These are phyloP conservation scores for Ophion ellenae DNA, from an alignment of 2,888 invertebrate species.

Conservation along the genomic window DNA sequence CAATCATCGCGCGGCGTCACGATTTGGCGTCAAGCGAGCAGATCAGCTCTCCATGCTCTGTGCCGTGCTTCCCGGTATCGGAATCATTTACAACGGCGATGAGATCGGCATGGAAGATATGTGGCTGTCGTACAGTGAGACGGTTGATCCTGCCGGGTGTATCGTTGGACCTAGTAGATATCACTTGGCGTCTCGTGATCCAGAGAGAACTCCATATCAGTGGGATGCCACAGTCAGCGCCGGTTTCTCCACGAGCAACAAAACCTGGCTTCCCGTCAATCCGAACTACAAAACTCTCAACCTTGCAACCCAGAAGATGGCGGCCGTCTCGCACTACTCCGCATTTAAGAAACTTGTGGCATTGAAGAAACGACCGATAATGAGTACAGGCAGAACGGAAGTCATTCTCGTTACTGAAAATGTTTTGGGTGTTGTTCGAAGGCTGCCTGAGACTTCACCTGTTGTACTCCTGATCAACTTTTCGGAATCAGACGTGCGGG, in stretches of 20 bases:
- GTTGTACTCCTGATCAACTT: conserved; percentile 70
- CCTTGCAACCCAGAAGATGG: conserved; percentile 85
- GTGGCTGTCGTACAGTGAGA: conserved; percentile 87
- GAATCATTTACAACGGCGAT: conserved; percentile 91
- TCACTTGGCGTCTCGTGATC: conserved; percentile 78
- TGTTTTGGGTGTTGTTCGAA: conserved; percentile 69
- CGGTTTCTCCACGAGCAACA: conserved; percentile 86
- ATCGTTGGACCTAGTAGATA: conserved; percentile 87
- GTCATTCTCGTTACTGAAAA: conserved; percentile 71
- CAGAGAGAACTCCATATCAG: conserved; percentile 87
- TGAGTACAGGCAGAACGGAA: conserved; percentile 83
- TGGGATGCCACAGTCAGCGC: conserved; percentile 86
- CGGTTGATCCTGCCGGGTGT: conserved; percentile 87
- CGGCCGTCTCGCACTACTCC: conserved; percentile 84
- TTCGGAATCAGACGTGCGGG: conserved; percentile 47
- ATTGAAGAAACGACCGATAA: conserved; percentile 84
- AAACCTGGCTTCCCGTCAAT: conserved; percentile 89
- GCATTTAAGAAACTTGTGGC: conserved; percentile 82
- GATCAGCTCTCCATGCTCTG: conserved; percentile 86
- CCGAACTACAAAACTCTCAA: conserved; percentile 87
- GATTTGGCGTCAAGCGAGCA: conserved; percentile 84
- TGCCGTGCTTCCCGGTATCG: conserved; percentile 87
- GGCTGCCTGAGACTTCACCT: conserved; percentile 44
- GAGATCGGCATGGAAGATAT: conserved; percentile 91
- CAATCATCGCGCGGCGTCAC: conserved; percentile 82